Conservation (phyloP, 2,113 vertebrate species). For the Panthera tigris region DNA sequence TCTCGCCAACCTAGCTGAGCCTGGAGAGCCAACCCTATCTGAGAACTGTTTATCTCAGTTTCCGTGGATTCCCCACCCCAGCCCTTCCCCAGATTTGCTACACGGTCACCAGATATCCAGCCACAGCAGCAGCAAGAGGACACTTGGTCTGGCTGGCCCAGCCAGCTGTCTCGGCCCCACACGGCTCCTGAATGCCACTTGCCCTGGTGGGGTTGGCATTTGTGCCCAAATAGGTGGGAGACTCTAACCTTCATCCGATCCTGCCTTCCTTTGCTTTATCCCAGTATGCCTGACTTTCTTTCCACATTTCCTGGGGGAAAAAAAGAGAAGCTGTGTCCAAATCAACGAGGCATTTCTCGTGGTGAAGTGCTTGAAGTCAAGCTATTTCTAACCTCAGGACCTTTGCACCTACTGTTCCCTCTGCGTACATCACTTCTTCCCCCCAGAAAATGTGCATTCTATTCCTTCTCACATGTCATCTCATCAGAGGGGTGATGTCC, state of each 20-base stretch:
- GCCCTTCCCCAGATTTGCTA: not conserved
- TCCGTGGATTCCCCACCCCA: rapidly evolving
- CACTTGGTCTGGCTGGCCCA: rapidly evolving
- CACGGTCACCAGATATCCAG: not conserved
- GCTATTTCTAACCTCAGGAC: not conserved
- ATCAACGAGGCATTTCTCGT: not conserved
- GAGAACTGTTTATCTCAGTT: not conserved
- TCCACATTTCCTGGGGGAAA: not conserved
- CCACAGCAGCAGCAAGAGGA: rapidly evolving
- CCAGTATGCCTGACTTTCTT: not conserved
- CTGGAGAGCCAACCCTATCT: not conserved
- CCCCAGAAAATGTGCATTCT: not conserved
- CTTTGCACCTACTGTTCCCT: not conserved
- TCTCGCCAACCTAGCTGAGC: rapidly evolving
- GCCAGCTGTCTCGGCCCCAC: not conserved
- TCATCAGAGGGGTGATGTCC: not conserved
- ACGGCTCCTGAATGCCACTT: rapidly evolving
- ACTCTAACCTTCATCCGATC: not conserved
- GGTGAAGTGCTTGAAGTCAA: not conserved
- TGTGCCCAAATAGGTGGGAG: not conserved
- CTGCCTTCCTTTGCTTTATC: not conserved
- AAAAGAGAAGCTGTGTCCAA: not conserved
- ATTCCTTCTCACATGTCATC: not conserved
- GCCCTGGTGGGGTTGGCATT: rapidly evolving
- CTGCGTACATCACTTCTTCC: not conserved